These are phyloP conservation scores for Polyodon spathula DNA, from an alignment of 2,113 vertebrate genomes.

Conservation along the genomic window DNA sequence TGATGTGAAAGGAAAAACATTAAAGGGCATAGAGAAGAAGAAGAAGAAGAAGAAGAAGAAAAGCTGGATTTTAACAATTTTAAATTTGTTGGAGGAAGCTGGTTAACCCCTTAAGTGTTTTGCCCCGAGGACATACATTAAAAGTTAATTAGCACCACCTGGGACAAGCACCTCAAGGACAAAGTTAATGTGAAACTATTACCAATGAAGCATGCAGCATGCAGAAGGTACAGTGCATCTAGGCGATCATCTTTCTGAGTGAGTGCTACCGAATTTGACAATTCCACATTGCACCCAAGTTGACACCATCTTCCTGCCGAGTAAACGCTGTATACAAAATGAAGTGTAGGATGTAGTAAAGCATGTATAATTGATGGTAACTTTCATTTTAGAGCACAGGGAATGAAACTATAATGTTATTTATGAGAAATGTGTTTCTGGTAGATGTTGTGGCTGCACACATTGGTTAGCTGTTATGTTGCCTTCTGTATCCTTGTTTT, in stretches of 20 bases:
- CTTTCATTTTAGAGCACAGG: constrained; percentile 5
- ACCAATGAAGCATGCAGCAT: constrained; percentile 51
- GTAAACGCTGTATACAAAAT: constrained; percentile 7
- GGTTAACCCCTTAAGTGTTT: constrained; percentile 99
- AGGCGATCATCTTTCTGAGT: constrained; percentile 56
- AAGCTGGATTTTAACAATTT: constrained; percentile 87
- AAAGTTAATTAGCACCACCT: constrained; percentile 95
- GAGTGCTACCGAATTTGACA: constrained; percentile 30
- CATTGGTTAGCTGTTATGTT: neutral
- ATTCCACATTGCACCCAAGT: constrained; percentile 23
- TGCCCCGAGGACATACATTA: constrained; percentile 93
- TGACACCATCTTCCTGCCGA: too few species aligned
- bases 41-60: constrained; percentile 16
- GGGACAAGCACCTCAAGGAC: constrained; percentile 68
- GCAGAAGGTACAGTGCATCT: constrained; percentile 13
- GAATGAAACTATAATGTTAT: constrained; percentile 2
- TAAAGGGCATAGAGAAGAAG: neutral
- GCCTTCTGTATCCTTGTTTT: neutral
- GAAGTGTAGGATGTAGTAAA: constrained; percentile 5
- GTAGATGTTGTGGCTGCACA: neutral
- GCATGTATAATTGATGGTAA: constrained; percentile 4
- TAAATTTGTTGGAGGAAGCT: constrained; percentile 84
- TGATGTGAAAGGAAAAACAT: constrained; percentile 1
- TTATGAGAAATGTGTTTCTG: neutral
- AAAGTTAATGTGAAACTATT: constrained; percentile 57